Base-by-base conservation (phyloP, 2,888 invertebrate species). In the Lamproptera curius region DNA sequence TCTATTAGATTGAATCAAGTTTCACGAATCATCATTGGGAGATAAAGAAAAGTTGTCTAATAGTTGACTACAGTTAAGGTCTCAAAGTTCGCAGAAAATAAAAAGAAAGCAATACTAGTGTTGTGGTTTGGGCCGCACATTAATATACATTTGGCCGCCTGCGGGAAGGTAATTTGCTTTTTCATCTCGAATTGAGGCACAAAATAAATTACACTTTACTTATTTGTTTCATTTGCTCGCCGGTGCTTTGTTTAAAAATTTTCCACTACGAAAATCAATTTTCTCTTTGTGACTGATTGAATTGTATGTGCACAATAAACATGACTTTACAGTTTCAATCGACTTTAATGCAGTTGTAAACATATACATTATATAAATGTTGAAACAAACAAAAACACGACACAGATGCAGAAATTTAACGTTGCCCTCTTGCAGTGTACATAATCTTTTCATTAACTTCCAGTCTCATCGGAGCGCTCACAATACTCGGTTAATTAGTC, bases 71-170 rank as follows among this genome's bases (percentile, higher is more conserved):
- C 67, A 76, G 76, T 76, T 73, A 79, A 80, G 82, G 79, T 78
- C 73, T 76, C 69, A 61, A 73, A 74, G 74, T 74, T 71, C 70
- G 67, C 57, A 55, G 58, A 63, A 56, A 64, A 74, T 80, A 84
- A 84, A 85, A 84, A 82, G 75, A 72, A 77, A 77, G 84, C 77
- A 76, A 77, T 82, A 83, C 82, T 77, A 80, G 74, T 69, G 63
- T 66, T 71, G 74, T 61, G 76, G 75, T 78, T 71, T 61, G 73
- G 73, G 71, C 64, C 70, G 67, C 73, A 76, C 82, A 84, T 84
- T 84, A 84, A 83, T 86, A 83, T 76, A 83, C 76, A 85, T 86
- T 86, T 84, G 73, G 77, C 59, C 55, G 62, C 56, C 58, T 62
- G 64, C 57, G 55, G 57, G 54, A 53, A 63, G 63, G 61, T 61